phyloP scores from a whole-genome alignment of 1,140 invertebrate genomes.

The Drosophila ercepeae region DNA sequence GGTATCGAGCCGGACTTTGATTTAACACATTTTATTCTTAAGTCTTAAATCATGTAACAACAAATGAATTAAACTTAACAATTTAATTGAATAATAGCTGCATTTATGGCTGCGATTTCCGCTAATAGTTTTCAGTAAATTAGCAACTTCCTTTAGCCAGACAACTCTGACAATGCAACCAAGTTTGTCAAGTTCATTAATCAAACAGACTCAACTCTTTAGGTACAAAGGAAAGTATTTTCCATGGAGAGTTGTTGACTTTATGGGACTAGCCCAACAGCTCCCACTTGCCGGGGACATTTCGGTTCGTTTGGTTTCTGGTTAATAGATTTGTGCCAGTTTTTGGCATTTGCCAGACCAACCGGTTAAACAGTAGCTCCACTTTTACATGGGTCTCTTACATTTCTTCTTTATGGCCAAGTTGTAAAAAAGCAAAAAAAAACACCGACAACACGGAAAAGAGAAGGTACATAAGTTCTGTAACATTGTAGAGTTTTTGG shows the following conservation, averaged over 20 bases:
- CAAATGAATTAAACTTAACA: background rate
- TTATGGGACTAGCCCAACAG: background rate
- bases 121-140: background rate
- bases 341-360: slow-evolving; percentile 18
- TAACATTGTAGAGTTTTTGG: slow-evolving; percentile 10
- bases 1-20: slow-evolving; percentile 2
- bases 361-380: slow-evolving; percentile 44
- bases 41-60: background rate
- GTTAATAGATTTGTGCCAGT: slow-evolving; percentile 40
- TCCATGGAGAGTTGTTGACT: background rate
- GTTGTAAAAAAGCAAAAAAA: slow-evolving; percentile 18
- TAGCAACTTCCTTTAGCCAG: background rate
- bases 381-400: slow-evolving; percentile 32
- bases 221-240: slow-evolving; percentile 3
- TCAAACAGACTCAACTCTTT: background rate
- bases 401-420: slow-evolving; percentile 22
- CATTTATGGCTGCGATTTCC: slow-evolving; percentile 1
- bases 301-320: slow-evolving; percentile 19
- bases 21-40: background rate
- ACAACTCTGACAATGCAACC: background rate
- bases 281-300: slow-evolving; percentile 16
- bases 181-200: background rate
- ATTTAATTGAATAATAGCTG: slow-evolving; percentile 1
- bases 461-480: slow-evolving; percentile 25
- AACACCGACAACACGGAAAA: slow-evolving; percentile 12